Conservation (phyloP, 2,888 invertebrate species). For the Unio pictorum region DNA sequence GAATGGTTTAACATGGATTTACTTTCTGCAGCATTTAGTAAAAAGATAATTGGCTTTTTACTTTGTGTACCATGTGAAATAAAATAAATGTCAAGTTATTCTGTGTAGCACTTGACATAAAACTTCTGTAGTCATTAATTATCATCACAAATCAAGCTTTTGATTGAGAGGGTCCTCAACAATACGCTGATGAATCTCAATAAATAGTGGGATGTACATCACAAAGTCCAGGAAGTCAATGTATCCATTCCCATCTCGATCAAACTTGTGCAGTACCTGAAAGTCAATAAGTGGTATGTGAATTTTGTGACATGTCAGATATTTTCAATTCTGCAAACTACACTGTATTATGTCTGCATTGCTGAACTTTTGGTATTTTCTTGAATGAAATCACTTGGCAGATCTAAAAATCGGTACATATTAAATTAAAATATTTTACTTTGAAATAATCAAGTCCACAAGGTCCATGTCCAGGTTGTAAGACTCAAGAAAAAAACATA, state of each 20-base stretch:
- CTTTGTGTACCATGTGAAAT: too few relatives aligned
- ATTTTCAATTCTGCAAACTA: neutral
- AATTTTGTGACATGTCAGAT: neutral
- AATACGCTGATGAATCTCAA: conserved; percentile 69
- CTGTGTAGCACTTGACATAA: too few relatives aligned
- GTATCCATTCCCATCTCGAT: conserved; percentile 64
- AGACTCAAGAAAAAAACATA: too few relatives aligned
- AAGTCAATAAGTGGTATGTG: conserved; percentile 12
- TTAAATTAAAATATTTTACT: too few relatives aligned
- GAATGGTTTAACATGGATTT: too few relatives aligned
- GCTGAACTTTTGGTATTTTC: neutral
- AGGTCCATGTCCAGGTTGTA: too few relatives aligned
- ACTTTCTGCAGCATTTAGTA: too few relatives aligned
- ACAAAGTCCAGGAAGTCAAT: conserved; percentile 70
- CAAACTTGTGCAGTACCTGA: conserved; percentile 69
- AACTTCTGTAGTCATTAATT: too few relatives aligned
- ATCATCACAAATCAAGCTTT: conserved; percentile 18
- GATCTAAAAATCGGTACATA: too few relatives aligned
- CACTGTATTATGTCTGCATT: neutral
- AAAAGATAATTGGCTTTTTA: too few relatives aligned
- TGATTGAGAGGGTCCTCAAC: conserved; percentile 64
- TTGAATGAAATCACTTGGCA: neutral
- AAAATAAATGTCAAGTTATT: too few relatives aligned
- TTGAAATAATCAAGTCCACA: too few relatives aligned
- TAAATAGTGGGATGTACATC: conserved; percentile 70